Base-by-base conservation (phyloP, 2,797 vertebrate genomes). In the Sorex maritimensis region DNA sequence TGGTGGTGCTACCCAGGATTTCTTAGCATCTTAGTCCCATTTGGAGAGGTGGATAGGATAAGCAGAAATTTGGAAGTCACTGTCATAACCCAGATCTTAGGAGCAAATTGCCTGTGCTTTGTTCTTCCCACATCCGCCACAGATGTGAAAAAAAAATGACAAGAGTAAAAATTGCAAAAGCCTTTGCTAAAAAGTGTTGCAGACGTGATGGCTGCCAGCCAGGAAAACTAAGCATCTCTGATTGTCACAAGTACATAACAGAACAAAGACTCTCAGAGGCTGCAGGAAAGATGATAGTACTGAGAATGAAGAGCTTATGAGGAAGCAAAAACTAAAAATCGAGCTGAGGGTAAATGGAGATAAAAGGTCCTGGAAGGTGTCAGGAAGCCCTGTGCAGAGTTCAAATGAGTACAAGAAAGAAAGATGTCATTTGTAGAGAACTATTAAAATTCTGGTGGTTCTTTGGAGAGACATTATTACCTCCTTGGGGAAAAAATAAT, bases 81-180 rank as follows among this genome's bases (percentile, higher is more conserved):
- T 81, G 73, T 58, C 78, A 74, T 10, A 5, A 38, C 30, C 28
- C 87, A 52, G 63, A n/a, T 0, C 92, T 21, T 6, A 72, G 93
- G 44, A 96, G 75, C 87, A 88, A 96, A 96, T 92, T 92, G n/a
- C 28, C 14, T 94, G 52, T 78, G 65, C 30, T 96, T 96, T 97
- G 82, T 97, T 92, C 34, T 89, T 89, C 63, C 52, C 58, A 4
- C 68, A 74, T 95, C 94, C 91, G 92, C 78, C 90, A 82, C 73
- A 95, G 81, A 96, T 78, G 86, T 85, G 41, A 44, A 44, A 81
- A 97, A 78, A 95, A 97, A 93, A 91, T 90, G 87, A 94, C 81
- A 95, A 92, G 91, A 93, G 89, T 10, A 71, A 78, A 96, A 96
- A 89, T 77, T 49, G 83, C 72, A 95, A 94, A 84, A 96, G 83